These are phyloP conservation scores for Pelmatolapia mariae DNA, from an alignment of 2,113 vertebrate genomes.

Conservation along the genomic window DNA sequence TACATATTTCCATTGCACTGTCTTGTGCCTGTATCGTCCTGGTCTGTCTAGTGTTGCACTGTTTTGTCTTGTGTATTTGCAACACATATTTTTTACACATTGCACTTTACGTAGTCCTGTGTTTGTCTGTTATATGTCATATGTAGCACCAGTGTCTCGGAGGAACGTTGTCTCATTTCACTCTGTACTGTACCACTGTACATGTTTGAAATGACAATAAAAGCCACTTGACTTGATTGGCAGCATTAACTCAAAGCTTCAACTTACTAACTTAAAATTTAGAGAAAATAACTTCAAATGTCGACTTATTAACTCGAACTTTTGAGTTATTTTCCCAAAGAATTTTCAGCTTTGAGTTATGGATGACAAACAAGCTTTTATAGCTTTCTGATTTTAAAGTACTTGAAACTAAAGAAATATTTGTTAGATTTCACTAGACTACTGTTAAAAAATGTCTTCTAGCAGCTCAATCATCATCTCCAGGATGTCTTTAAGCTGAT, in stretches of 20 bases:
- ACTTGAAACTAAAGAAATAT: not conserved
- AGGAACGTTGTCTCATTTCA: too few species aligned
- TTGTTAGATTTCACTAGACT: not conserved
- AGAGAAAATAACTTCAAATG: not conserved
- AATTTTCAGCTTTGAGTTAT: not conserved
- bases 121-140: not conserved
- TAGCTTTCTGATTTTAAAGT: not conserved
- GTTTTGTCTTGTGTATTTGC: not conserved
- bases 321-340: rapidly evolving
- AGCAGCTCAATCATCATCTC: not conserved
- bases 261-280: not conserved
- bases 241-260: not conserved
- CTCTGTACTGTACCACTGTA: not conserved
- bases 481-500: not conserved
- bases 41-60: not conserved
- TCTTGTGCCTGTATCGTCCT: not conserved
- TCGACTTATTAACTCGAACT: rapidly evolving
- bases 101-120: not conserved
- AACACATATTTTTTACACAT: not conserved
- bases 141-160: not conserved
- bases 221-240: not conserved
- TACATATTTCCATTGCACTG: not conserved
- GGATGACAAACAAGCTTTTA: not conserved
- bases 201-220: not conserved
- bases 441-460: not conserved